Percentiles rank a stretch among this genome's conserved stretches.
Evolutionary conservation across 2,888 invertebrate genomes (phyloP).

Genomic region (Drosophila meridiana): DNA sequence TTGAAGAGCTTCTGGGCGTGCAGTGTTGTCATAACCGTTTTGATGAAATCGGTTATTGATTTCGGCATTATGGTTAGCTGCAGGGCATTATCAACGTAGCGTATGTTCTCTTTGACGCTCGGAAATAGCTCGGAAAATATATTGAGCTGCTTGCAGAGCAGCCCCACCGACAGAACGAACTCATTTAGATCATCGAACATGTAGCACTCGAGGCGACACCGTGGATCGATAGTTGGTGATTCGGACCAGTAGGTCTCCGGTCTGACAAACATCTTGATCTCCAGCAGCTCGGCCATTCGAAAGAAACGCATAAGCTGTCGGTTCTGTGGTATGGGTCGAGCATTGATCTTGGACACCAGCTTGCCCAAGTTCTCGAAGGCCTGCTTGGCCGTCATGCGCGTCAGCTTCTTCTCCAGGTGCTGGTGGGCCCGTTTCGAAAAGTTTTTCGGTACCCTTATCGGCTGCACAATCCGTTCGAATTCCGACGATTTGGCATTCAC

Average conservation of each 20-base stretch:
- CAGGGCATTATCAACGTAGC: conserved; percentile 21
- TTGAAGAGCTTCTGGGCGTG: neutral
- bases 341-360: conserved; percentile 23
- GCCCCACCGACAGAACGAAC: conserved; percentile 8
- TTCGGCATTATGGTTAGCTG: conserved; percentile 17
- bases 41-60: neutral
- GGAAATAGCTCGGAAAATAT: neutral
- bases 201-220: conserved; percentile 36
- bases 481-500: neutral
- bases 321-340: neutral
- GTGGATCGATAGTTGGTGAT: neutral
- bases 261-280: conserved; percentile 27
- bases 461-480: conserved; percentile 1
- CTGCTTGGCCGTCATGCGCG: neutral
- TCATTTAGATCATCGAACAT: conserved; percentile 32
- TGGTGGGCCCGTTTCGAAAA: conserved; percentile 16
- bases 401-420: neutral
- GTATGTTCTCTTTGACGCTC: neutral
- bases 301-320: conserved; percentile 28
- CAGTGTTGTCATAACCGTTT: neutral
- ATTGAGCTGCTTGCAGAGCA: conserved; percentile 4
- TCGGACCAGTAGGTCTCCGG: conserved; percentile 1
- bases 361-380: conserved; percentile 19
- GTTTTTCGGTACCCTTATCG: neutral
- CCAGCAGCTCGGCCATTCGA: conserved; percentile 18